These are phyloP conservation scores for Rutpela maculata DNA, from an alignment of 2,888 invertebrate genomes.

Conservation along the genomic window DNA sequence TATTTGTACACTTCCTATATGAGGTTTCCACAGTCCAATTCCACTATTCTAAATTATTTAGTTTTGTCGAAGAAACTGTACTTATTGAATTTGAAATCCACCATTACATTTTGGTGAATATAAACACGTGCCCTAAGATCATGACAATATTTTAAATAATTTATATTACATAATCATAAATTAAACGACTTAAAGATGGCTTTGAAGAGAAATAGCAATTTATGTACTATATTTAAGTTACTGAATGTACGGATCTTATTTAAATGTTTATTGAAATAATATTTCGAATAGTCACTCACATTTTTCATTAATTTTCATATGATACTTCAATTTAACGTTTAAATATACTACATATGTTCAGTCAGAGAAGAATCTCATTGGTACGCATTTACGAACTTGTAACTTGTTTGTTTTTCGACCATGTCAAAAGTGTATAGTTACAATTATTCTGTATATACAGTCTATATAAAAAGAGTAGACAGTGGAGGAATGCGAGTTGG, in stretches of 20 bases:
- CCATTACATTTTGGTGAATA: background rate
- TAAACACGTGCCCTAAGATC: background rate
- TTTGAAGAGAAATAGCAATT: background rate
- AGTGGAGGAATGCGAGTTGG: too few relatives aligned
- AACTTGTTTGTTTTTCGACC: background rate
- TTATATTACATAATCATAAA: background rate
- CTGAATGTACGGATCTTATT: too few relatives aligned
- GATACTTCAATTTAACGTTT: background rate
- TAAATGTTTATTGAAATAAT: background rate
- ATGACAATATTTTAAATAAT: background rate
- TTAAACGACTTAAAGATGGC: background rate
- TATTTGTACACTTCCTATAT: too few relatives aligned
- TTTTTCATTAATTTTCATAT: background rate
- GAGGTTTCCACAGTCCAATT: too few relatives aligned
- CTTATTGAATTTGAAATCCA: too few relatives aligned
- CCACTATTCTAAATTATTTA: too few relatives aligned
- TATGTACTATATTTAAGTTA: background rate
- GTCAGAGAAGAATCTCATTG: background rate
- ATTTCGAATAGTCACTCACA: background rate
- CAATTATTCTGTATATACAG: background rate
- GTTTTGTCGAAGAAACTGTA: too few relatives aligned
- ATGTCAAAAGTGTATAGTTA: background rate
- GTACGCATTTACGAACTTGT: background rate
- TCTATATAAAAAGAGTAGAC: too few relatives aligned
- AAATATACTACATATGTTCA: background rate